These are phyloP conservation scores for Chrysocyon brachyurus DNA, from an alignment of 2,797 vertebrate species.

Conservation along the genomic window DNA sequence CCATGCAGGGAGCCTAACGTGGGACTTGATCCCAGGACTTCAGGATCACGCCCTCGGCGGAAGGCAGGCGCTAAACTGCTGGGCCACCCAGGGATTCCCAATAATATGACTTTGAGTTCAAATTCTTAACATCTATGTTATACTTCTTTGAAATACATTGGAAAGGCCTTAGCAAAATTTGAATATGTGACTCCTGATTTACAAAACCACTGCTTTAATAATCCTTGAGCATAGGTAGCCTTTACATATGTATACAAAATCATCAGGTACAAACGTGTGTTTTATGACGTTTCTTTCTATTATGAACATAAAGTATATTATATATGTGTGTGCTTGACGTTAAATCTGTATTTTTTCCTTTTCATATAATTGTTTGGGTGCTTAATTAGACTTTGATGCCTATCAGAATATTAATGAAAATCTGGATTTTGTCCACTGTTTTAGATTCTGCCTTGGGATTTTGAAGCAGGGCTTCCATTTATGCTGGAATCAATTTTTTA, in stretches of 20 bases:
- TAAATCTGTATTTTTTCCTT: background rate
- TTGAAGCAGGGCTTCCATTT: background rate
- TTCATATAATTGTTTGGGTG: background rate
- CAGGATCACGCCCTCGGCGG: no score
- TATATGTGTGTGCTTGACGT: background rate
- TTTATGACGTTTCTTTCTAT: background rate
- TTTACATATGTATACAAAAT: constrained; percentile 16
- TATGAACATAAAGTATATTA: background rate
- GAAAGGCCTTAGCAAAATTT: background rate
- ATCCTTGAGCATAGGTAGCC: background rate
- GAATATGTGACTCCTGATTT: background rate
- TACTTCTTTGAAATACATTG: background rate
- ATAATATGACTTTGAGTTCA: background rate
- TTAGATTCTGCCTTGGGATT: background rate
- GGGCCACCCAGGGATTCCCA: no score
- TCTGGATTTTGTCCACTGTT: background rate
- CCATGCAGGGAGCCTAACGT: no score
- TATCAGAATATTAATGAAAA: constrained; percentile 20
- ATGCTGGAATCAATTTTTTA: background rate
- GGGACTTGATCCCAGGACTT: no score
- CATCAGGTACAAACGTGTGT: background rate
- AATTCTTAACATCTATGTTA: background rate
- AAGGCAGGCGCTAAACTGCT: no score
- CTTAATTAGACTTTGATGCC: background rate
- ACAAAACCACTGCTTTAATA: background rate